These are phyloP conservation scores for Drosophila ironensis DNA, from an alignment of 1,140 invertebrate genomes.

Conservation along the genomic window DNA sequence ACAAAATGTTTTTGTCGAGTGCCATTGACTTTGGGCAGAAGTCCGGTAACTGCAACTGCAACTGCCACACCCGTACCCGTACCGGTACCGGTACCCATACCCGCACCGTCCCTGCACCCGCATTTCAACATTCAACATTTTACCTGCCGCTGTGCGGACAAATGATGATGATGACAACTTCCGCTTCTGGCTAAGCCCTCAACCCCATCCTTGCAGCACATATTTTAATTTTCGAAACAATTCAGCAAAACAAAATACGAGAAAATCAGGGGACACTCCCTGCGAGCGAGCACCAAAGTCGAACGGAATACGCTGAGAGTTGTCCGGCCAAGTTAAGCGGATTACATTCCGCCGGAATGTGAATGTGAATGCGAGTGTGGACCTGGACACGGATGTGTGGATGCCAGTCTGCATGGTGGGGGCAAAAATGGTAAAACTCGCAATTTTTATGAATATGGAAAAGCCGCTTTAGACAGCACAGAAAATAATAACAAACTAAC, in stretches of 20 bases:
- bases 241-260: conserved; percentile 49
- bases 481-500: conserved; percentile 55
- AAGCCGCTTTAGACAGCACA: conserved; percentile 69
- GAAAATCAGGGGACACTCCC: conserved; percentile 33
- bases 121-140: conserved; percentile 27
- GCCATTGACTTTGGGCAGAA: conserved; percentile 64
- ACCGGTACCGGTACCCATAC: too few relatives aligned
- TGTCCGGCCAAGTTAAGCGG: conserved; percentile 60
- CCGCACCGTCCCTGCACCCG: conserved; percentile 17
- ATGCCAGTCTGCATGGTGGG: neutral
- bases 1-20: conserved; percentile 78
- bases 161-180: conserved; percentile 49
- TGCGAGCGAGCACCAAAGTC: conserved; percentile 21
- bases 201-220: conserved; percentile 31
- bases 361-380: conserved; percentile 20
- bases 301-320: conserved; percentile 52
- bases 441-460: conserved; percentile 78
- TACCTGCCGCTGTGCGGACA: conserved; percentile 3
- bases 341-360: conserved; percentile 54
- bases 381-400: conserved; percentile 12
- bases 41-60: conserved; percentile 9
- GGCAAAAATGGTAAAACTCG: conserved; percentile 60
- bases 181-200: conserved; percentile 25
- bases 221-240: conserved; percentile 78
- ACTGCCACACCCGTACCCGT: conserved; percentile 20